Conservation (phyloP, 2,797 vertebrate genomes). For the Cryptoblepharus egeriae region DNA sequence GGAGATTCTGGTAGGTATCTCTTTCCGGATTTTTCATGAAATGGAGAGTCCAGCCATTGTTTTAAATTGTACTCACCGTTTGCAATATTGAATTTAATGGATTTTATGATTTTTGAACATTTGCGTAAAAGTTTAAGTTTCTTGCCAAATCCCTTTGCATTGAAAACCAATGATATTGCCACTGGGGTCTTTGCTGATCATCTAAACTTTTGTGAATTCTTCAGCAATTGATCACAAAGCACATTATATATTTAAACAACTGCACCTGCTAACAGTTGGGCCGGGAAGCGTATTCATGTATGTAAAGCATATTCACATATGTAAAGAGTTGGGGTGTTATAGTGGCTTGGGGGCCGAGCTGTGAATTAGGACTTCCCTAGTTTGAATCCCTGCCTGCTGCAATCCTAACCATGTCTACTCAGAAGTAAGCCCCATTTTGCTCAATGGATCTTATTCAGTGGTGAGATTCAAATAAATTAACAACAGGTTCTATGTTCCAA, state of each 20-base stretch:
- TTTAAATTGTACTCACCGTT: background rate
- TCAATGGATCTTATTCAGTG: too few relatives aligned
- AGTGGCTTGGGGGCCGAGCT: too few relatives aligned
- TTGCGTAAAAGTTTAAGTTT: background rate
- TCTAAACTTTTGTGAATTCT: background rate
- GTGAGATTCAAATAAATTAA: too few relatives aligned
- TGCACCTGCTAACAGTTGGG: too few relatives aligned
- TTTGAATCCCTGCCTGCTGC: too few relatives aligned
- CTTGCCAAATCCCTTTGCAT: background rate
- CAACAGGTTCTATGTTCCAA: too few relatives aligned
- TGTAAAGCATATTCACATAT: too few relatives aligned
- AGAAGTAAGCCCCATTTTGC: too few relatives aligned
- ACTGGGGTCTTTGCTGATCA: background rate
- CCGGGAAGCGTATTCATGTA: too few relatives aligned
- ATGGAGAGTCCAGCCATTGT: background rate
- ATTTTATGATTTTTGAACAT: background rate
- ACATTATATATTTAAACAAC: background rate
- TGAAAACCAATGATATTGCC: background rate
- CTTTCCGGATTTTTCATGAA: background rate
- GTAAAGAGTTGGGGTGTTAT: too few relatives aligned
- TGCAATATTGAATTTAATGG: background rate
- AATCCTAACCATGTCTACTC: too few relatives aligned
- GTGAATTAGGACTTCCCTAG: too few relatives aligned
- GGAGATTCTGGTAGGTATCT: conserved; percentile 88
- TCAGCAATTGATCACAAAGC: background rate